Evolutionary conservation across 2,888 invertebrate genomes (phyloP).

Genomic region (Chrysomela aeneicollis): DNA sequence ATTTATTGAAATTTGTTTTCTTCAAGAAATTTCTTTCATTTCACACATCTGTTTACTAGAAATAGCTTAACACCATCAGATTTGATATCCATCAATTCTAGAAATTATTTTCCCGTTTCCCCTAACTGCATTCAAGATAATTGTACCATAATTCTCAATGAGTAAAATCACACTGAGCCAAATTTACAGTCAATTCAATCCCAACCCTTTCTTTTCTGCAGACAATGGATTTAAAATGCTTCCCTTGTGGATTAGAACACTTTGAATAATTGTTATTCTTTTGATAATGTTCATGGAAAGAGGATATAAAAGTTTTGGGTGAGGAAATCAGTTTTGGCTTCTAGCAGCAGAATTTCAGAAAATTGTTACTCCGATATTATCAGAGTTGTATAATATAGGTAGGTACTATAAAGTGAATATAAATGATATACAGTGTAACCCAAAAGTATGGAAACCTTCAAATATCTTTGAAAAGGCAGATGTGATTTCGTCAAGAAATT

Average conservation of each 20-base stretch:
- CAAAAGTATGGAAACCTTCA: no score
- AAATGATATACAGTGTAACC: no score
- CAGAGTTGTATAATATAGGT: no score
- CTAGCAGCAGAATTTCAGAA: neutral
- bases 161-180: slow-evolving; percentile 31
- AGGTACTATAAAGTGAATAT: no score
- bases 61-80: no score
- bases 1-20: no score
- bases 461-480: no score
- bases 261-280: slow-evolving; percentile 57
- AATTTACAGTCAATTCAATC: slow-evolving; percentile 55
- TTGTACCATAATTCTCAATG: slow-evolving; percentile 32
- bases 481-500: no score
- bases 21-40: no score
- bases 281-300: slow-evolving; percentile 45
- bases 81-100: neutral
- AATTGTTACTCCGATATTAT: no score
- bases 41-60: no score
- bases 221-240: slow-evolving; percentile 54
- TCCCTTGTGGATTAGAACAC: slow-evolving; percentile 56
- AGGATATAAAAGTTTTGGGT: slow-evolving; percentile 39
- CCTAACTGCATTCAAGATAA: slow-evolving; percentile 20
- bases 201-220: slow-evolving; percentile 53
- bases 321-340: neutral
- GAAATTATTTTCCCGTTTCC: neutral